A percentile compares a stretch with the other conserved stretches of the same genome.
Evolutionary conservation across 2,888 invertebrate species (phyloP).

Genomic region (Hymenopus coronatus): DNA sequence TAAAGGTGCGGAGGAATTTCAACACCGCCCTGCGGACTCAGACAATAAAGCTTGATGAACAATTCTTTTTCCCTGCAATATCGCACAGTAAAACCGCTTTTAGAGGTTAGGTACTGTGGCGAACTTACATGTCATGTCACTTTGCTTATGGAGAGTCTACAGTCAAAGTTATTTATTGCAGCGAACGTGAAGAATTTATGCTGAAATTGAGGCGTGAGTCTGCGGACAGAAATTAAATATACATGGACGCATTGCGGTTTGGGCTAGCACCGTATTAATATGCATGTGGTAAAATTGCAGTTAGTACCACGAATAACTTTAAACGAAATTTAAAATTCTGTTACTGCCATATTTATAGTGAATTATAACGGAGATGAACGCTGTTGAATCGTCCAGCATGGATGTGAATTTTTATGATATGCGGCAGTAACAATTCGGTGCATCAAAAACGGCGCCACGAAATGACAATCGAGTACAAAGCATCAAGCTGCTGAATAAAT

Average conservation of each 20-base stretch:
- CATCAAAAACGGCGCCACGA: background rate
- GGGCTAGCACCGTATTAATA: background rate
- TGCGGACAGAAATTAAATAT: background rate
- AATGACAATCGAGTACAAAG: background rate
- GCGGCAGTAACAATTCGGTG: background rate
- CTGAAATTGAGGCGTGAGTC: background rate
- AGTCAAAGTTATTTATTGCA: background rate
- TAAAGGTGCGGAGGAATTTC: too few relatives aligned
- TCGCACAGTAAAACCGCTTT: too few relatives aligned
- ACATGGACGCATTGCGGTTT: background rate
- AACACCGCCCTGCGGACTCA: too few relatives aligned
- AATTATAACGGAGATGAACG: background rate
- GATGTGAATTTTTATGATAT: background rate
- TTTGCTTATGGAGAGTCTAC: background rate
- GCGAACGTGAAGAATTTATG: background rate
- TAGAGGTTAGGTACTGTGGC: too few relatives aligned
- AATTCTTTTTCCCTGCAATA: too few relatives aligned
- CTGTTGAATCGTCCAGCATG: background rate
- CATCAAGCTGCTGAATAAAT: too few relatives aligned
- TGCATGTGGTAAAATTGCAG: background rate
- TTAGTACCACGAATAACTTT: background rate
- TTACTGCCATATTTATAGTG: background rate
- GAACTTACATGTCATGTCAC: background rate
- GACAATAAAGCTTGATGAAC: too few relatives aligned
- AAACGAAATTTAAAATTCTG: background rate